Conservation (phyloP, 2,888 invertebrate species). For the Pterobdella sp. region DNA sequence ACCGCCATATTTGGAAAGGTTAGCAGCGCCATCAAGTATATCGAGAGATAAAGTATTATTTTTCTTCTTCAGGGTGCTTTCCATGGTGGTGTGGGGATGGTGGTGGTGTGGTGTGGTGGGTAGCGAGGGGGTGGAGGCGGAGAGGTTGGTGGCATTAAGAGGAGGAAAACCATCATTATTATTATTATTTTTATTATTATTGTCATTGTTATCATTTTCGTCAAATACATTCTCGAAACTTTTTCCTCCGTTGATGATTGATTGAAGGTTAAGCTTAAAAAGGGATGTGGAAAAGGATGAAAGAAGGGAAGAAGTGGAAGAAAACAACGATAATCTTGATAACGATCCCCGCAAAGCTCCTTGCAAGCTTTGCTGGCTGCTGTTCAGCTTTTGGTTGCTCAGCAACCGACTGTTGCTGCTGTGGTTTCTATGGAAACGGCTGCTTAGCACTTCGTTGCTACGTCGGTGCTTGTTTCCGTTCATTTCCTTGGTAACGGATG, state of each 20-base stretch:
- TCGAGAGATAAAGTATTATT: slow-evolving; percentile 1
- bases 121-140: not conserved
- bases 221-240: not conserved
- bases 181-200: not conserved
- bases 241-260: not conserved
- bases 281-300: not conserved
- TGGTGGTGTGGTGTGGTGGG: not conserved
- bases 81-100: slow-evolving; percentile 8
- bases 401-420: slow-evolving; percentile 20
- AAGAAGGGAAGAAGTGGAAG: slow-evolving; percentile 3
- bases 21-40: not conserved
- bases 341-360: not conserved
- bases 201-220: not conserved
- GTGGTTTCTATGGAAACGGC: slow-evolving; percentile 23
- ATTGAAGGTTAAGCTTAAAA: not conserved
- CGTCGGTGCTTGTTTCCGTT: not conserved
- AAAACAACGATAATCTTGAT: not conserved
- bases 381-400: not conserved
- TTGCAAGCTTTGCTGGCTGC: not conserved
- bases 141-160: not conserved
- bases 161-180: not conserved
- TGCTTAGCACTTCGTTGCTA: slow-evolving; percentile 33
- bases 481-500: not conserved
- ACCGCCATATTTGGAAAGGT: not conserved
- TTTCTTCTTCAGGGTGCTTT: not conserved